These are phyloP conservation scores for Thereva nobilitata DNA, from an alignment of 2,888 invertebrate species.

Conservation along the genomic window DNA sequence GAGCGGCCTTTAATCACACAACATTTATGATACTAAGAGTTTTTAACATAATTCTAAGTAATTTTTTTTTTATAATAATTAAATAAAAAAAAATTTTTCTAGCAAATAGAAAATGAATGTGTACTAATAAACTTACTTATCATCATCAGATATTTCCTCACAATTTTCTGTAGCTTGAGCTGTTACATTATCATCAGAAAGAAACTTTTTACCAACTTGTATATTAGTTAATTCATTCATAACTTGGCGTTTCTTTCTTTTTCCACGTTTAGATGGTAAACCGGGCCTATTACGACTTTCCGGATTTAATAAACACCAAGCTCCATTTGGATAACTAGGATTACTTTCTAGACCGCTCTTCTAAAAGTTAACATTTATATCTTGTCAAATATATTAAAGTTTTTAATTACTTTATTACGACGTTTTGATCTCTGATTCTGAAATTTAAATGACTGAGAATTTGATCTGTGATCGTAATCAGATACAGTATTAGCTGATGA, in stretches of 20 bases:
- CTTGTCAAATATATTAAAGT: conserved; percentile 25
- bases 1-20: too few relatives aligned
- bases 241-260: conserved; percentile 17
- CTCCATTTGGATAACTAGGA: conserved; percentile 1
- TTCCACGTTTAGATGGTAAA: conserved; percentile 42
- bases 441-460: conserved; percentile 19
- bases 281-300: conserved; percentile 37
- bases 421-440: conserved; percentile 14
- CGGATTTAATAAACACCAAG: conserved; percentile 30
- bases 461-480: conserved; percentile 26
- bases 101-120: conserved; percentile 2
- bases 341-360: conserved; percentile 26
- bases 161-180: conserved; percentile 46
- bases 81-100: conserved; percentile 7
- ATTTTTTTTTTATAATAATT: neutral
- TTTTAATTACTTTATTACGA: conserved; percentile 29
- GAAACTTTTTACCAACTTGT: conserved; percentile 44
- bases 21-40: too few relatives aligned
- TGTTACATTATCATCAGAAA: conserved; percentile 5
- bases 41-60: neutral
- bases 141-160: conserved; percentile 55
- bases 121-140: conserved; percentile 49
- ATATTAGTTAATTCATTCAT: conserved; percentile 6
- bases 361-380: conserved; percentile 32
- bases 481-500: conserved; percentile 47